phyloP scores from a whole-genome alignment of 2,888 invertebrate genomes.

The Acronicta leporina region DNA sequence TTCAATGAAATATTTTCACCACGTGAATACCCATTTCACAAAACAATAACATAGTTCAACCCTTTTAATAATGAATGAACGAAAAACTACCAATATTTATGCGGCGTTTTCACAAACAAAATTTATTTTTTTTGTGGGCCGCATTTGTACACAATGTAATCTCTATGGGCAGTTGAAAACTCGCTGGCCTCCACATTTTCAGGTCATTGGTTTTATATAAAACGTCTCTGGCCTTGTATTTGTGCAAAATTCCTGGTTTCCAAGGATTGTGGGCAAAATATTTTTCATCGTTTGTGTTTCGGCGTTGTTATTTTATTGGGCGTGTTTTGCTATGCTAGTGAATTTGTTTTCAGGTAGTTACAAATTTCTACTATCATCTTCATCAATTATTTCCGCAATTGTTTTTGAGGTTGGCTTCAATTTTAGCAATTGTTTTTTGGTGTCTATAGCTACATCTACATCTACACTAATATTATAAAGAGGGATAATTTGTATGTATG shows the following conservation, averaged over 20 bases:
- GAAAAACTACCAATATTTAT: constrained; percentile 43
- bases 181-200: constrained; percentile 65
- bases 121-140: constrained; percentile 57
- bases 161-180: constrained; percentile 60
- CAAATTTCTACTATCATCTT: too few relatives aligned
- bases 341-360: too few relatives aligned
- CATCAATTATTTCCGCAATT: too few relatives aligned
- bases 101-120: constrained; percentile 49
- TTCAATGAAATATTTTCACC: too few relatives aligned
- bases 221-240: constrained; percentile 60
- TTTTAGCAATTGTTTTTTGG: too few relatives aligned
- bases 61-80: constrained; percentile 42
- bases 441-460: too few relatives aligned
- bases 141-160: constrained; percentile 68
- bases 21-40: constrained; percentile 3
- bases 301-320: neutral
- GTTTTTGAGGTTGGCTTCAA: too few relatives aligned
- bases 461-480: too few relatives aligned
- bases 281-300: constrained; percentile 36
- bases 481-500: too few relatives aligned
- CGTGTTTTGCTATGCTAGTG: too few relatives aligned
- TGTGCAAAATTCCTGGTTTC: constrained; percentile 53
- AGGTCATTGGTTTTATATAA: constrained; percentile 71
- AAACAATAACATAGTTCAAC: constrained; percentile 45
- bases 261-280: constrained; percentile 33